Conservation (phyloP, 1,140 invertebrate genomes). For the Geopemphigus sp. region DNA sequence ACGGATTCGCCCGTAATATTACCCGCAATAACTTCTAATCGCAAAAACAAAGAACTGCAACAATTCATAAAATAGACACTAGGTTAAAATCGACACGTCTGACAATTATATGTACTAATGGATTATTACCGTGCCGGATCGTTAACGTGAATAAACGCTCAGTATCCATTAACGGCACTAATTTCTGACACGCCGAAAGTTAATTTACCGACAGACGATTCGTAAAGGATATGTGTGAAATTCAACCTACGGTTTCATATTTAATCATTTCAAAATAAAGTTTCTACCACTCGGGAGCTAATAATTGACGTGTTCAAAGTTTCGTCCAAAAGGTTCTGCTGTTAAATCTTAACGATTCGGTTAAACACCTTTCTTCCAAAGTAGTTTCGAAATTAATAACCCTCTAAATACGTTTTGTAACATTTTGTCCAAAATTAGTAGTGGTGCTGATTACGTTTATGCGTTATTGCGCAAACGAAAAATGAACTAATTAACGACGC, state of each 20-base stretch:
- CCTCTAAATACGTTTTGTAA: background rate
- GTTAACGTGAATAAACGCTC: background rate
- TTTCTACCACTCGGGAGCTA: constrained; percentile 9
- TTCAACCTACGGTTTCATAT: background rate
- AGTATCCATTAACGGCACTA: background rate
- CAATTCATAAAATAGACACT: background rate
- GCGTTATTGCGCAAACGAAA: too few relatives aligned
- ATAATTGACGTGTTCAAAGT: constrained; percentile 31
- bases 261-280: constrained; percentile 35
- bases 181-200: background rate
- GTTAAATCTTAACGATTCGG: background rate
- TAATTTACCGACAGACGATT: constrained; percentile 18
- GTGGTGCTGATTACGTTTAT: too few relatives aligned
- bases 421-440: too few relatives aligned
- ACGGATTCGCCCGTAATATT: too few relatives aligned
- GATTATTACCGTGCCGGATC: background rate
- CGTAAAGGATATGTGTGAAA: constrained; percentile 5
- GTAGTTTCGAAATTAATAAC: background rate
- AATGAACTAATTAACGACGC: too few relatives aligned
- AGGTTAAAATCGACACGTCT: background rate
- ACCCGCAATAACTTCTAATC: too few relatives aligned
- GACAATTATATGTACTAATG: background rate
- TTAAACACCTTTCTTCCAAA: background rate
- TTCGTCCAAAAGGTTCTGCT: background rate
- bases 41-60: too few relatives aligned